Conservation (phyloP, 2,113 vertebrate genomes). For the Crotalus helleri region DNA sequence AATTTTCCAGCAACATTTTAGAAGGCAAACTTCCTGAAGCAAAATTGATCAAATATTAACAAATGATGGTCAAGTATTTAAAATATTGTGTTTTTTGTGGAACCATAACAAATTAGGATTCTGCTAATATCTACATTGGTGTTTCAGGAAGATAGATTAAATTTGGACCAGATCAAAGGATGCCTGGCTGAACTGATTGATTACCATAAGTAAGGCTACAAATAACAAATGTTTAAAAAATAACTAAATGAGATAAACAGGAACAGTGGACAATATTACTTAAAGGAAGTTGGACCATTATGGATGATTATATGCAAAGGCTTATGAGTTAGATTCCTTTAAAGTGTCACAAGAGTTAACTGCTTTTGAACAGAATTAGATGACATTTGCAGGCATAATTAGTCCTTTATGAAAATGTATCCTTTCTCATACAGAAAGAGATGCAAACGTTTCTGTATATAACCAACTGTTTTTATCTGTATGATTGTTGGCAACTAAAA, state of each 20-base stretch:
- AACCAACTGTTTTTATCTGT: neutral
- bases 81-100: neutral
- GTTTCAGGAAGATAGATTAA: neutral
- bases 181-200: neutral
- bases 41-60: neutral
- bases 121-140: neutral
- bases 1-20: neutral
- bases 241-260: neutral
- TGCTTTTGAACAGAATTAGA: neutral
- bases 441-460: neutral
- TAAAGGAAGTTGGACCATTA: neutral
- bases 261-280: neutral
- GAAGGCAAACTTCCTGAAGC: neutral
- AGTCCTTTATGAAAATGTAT: neutral
- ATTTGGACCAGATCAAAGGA: neutral
- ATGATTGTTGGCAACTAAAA: neutral
- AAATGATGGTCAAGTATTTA: neutral
- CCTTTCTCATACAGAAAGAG: neutral
- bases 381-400: neutral
- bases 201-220: neutral
- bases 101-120: neutral
- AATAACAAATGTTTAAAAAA: neutral
- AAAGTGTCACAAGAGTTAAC: neutral
- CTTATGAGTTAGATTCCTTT: neutral
- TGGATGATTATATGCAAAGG: neutral